Conservation (phyloP, 1,140 invertebrate species). For the Zaprionus davidi region DNA sequence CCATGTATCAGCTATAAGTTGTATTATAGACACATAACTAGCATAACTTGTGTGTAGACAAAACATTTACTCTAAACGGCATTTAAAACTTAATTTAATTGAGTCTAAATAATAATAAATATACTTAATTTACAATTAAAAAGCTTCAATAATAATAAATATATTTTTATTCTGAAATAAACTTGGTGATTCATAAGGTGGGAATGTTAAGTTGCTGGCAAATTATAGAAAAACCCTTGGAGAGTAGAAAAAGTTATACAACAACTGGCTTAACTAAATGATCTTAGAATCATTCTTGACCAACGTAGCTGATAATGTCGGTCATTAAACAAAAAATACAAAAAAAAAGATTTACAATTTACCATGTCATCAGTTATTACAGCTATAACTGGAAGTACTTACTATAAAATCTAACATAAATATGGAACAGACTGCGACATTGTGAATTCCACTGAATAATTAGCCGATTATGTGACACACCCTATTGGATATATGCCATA, state of each 20-base stretch:
- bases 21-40: conserved; percentile 62
- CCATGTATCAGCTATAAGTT: conserved; percentile 48
- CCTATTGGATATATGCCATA: not conserved
- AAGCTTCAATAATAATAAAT: conserved; percentile 12
- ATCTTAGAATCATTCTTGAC: too few species aligned
- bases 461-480: not conserved
- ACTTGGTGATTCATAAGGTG: not conserved
- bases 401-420: not conserved
- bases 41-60: not conserved
- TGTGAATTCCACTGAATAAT: not conserved
- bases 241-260: too few species aligned
- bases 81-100: conserved; percentile 28
- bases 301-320: too few species aligned
- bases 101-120: conserved; percentile 19
- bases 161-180: not conserved
- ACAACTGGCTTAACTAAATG: too few species aligned
- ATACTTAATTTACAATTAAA: conserved; percentile 5
- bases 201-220: not conserved
- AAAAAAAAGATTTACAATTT: not conserved
- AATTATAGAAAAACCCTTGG: not conserved
- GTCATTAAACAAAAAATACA: not conserved
- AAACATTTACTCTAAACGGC: conserved; percentile 16
- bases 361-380: not conserved
- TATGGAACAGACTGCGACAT: not conserved
- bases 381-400: not conserved